These are phyloP conservation scores for Leptodirus hochenwartii DNA, from an alignment of 2,888 invertebrate genomes.

Conservation along the genomic window DNA sequence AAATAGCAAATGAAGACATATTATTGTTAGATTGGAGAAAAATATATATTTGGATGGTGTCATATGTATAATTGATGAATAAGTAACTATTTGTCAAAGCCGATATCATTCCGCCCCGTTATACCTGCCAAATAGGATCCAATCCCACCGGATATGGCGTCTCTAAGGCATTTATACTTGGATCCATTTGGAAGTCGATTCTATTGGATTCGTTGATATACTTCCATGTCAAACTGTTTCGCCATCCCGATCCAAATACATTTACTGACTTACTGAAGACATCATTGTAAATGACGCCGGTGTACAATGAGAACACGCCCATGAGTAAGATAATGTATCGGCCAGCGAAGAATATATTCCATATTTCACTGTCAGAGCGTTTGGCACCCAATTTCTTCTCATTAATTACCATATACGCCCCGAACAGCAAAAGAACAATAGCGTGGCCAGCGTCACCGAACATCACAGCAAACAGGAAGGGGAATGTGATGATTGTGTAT, in stretches of 20 bases:
- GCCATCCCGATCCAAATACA: constrained; percentile 51
- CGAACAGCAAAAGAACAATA: constrained; percentile 62
- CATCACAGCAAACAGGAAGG: constrained; percentile 91
- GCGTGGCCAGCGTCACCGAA: constrained; percentile 93
- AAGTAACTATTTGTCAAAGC: no score
- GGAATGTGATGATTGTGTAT: constrained; percentile 65
- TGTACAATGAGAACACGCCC: constrained; percentile 63
- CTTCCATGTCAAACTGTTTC: constrained; percentile 14
- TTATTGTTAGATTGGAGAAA: no score
- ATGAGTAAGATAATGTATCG: constrained; percentile 63
- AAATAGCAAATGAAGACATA: no score
- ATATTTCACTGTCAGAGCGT: constrained; percentile 56
- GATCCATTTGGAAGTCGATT: constrained; percentile 30
- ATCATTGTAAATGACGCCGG: constrained; percentile 63
- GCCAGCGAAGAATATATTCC: constrained; percentile 56
- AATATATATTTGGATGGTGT: no score
- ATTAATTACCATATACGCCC: constrained; percentile 57
- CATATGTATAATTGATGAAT: no score
- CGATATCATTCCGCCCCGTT: no score
- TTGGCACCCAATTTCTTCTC: constrained; percentile 59
- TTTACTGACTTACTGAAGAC: constrained; percentile 60
- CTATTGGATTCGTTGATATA: constrained; percentile 22
- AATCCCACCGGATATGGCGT: constrained; percentile 51
- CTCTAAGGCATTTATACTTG: constrained; percentile 24
- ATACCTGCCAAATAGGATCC: constrained; percentile 53